Conservation (phyloP, 2,113 vertebrate genomes). For the Sus scrofa region T2T-Sscrofa CM000830.6:22313501-22314000, state of each 20-base stretch:
- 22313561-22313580: not conserved
- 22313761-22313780: not conserved
- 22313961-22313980: not conserved
- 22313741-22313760: not conserved
- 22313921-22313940: not conserved
- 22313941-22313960: not conserved
- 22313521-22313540: conserved; percentile 33
- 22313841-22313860: not conserved
- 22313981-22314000: not conserved
- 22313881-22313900: not conserved
- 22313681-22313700: not conserved
- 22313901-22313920: not conserved
- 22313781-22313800: not conserved
- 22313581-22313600: not conserved
- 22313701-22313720: not conserved
- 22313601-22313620: not conserved
- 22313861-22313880: not conserved
- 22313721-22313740: not conserved
- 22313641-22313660: not conserved
- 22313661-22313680: not conserved
- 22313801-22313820: not conserved
- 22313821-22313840: not conserved
- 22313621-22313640: not conserved
- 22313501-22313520: conserved; percentile 16
- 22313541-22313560: not conserved